Conservation (phyloP, 2,113 vertebrate species). For the Halichoeres trimaculatus region DNA sequence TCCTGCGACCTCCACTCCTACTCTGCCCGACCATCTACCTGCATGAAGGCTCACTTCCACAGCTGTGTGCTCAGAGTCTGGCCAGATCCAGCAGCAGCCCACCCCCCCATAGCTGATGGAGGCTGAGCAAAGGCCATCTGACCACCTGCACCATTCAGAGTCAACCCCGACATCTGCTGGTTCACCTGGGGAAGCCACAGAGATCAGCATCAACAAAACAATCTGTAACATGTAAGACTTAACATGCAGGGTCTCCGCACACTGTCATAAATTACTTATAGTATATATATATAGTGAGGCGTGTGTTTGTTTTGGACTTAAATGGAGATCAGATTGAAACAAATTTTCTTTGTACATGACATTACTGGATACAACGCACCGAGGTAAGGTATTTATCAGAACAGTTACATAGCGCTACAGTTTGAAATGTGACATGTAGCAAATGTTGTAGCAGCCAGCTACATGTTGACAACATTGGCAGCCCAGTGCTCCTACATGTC, state of each 20-base stretch:
- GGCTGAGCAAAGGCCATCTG: constrained; percentile 88
- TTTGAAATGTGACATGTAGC: too few species aligned
- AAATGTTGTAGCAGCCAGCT: too few species aligned
- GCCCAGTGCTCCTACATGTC: too few species aligned
- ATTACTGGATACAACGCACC: too few species aligned
- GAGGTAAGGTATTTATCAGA: too few species aligned
- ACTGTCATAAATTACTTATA: too few species aligned
- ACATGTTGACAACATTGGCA: too few species aligned
- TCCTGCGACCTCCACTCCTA: constrained; percentile 48
- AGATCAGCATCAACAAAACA: neutral
- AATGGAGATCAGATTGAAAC: too few species aligned
- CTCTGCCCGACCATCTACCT: constrained; percentile 52
- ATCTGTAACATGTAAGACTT: neutral
- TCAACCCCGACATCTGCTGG: constrained; percentile 95
- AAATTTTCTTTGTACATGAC: too few species aligned
- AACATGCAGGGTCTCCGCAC: too few species aligned
- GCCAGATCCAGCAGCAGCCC: constrained; percentile 88
- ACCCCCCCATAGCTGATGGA: constrained; percentile 87
- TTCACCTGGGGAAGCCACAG: constrained; percentile 86
- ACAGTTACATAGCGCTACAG: too few species aligned
- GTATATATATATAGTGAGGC: too few species aligned
- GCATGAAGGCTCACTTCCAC: constrained; percentile 90
- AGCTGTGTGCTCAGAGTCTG: constrained; percentile 96
- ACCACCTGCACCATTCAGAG: constrained; percentile 81
- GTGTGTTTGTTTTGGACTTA: neutral